These are phyloP conservation scores for Percopsis omiscomaycus DNA, from an alignment of 2,797 vertebrate species.

Conservation along the genomic window DNA sequence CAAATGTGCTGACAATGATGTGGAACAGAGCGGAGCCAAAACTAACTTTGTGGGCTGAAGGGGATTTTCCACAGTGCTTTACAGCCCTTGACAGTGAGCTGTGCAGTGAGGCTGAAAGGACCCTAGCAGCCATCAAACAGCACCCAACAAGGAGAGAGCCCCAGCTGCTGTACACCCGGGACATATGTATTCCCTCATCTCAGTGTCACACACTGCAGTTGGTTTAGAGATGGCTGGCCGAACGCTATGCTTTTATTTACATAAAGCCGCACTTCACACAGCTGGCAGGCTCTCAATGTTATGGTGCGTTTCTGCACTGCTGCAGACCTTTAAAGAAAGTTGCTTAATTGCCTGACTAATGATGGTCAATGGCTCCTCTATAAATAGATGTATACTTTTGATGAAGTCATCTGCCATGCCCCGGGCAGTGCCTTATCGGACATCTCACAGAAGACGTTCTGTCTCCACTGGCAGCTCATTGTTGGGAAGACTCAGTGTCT, in stretches of 20 bases:
- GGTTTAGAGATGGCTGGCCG: slow-evolving; percentile 72
- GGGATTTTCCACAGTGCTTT: slow-evolving; percentile 78
- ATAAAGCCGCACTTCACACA: slow-evolving; percentile 57
- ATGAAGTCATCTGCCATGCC: slow-evolving; percentile 73
- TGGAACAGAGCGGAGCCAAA: slow-evolving; percentile 68
- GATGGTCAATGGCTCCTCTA: slow-evolving; percentile 41
- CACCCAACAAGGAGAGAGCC: slow-evolving; percentile 83
- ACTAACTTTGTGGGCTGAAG: slow-evolving; percentile 64
- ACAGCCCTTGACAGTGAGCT: slow-evolving; percentile 63
- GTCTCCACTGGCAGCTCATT: slow-evolving; percentile 21
- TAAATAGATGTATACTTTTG: slow-evolving; percentile 44
- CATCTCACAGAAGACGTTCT: slow-evolving; percentile 40
- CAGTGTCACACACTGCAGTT: slow-evolving; percentile 62
- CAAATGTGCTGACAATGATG: slow-evolving; percentile 62
- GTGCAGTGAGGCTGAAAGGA: slow-evolving; percentile 60
- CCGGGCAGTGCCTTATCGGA: slow-evolving; percentile 28
- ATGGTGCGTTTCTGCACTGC: slow-evolving; percentile 37
- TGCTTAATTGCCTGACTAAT: slow-evolving; percentile 53
- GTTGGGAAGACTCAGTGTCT: not conserved
- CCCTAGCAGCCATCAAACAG: slow-evolving; percentile 63
- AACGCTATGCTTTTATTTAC: slow-evolving; percentile 59
- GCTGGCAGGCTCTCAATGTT: slow-evolving; percentile 56
- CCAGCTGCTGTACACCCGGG: slow-evolving; percentile 57
- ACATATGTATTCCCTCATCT: slow-evolving; percentile 62
- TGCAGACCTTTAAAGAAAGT: slow-evolving; percentile 56